Evolutionary conservation across 2,797 vertebrate species (phyloP).

Genomic region (Erethizon dorsatum): DNA sequence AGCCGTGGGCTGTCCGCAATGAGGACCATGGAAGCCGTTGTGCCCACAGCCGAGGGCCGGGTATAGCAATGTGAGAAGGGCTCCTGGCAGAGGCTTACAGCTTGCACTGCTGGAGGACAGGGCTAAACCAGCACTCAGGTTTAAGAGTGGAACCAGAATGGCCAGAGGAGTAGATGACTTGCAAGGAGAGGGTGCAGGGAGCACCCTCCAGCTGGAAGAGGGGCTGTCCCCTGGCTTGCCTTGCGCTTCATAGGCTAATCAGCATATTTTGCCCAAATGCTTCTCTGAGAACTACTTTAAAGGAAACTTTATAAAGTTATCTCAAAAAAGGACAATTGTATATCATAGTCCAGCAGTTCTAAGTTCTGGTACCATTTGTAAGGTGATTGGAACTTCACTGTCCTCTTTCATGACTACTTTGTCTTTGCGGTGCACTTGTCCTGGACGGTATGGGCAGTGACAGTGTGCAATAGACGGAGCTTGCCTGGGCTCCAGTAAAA

Average conservation of each 20-base stretch:
- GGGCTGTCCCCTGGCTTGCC: not conserved
- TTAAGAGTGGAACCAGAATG: not conserved
- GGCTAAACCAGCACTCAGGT: not conserved
- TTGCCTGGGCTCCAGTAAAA: not conserved
- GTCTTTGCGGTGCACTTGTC: not conserved
- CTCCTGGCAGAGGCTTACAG: not conserved
- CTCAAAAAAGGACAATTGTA: not conserved
- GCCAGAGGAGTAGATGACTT: not conserved
- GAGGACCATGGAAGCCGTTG: not conserved
- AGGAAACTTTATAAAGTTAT: not conserved
- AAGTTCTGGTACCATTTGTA: not conserved
- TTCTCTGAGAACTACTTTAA: slow-evolving; percentile 40
- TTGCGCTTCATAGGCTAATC: not conserved
- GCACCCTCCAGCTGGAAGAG: not conserved
- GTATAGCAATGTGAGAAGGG: not conserved
- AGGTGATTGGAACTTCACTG: not conserved
- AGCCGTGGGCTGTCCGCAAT: not conserved
- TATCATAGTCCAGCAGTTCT: not conserved
- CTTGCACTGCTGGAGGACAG: not conserved
- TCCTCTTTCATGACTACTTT: not conserved
- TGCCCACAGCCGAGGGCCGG: not conserved
- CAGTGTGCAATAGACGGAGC: not conserved
- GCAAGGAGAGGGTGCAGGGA: not conserved
- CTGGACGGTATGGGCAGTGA: not conserved
- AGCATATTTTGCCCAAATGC: not conserved